Base-by-base conservation (phyloP, 1,140 invertebrate genomes). In the Holotrichia oblita region DNA sequence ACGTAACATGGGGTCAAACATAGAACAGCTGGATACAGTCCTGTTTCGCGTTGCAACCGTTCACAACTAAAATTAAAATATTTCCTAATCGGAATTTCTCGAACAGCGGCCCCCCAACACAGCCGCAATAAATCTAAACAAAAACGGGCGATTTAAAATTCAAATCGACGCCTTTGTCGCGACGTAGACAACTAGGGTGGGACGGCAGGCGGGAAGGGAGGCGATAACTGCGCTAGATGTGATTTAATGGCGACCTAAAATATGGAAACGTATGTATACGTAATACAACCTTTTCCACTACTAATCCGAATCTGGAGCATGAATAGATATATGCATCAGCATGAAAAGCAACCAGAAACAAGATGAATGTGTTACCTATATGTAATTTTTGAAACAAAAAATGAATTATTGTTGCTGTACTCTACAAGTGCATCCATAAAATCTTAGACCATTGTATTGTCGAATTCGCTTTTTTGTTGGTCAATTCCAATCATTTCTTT, bases 181-280 rank as follows among this genome's bases (percentile, higher is more conserved):
- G 48, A 55, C 12, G 14, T 7, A 55, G 12, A 17, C n/a, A 55
- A 17, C 14, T 17, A 17, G 12, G 48, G n/a, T 17, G 48, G 6
- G 14, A n/a, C 48, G 12, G 14, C 6, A 55, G 6, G 14, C 48
- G 14, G 48, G n/a, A 55, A 2, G 14, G 14, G 14, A 17, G 14
- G 48, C 6, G 48, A 17, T 55, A 34, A 55, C 48, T 6, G 48
- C 48, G 12, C 48, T n/a, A 17, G 48, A 55, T 55, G 1, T 34
- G 48, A 55, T 55, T 14, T 55, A 55, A 55, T 17, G 12, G n/a
- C 48, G 48, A 55, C 14, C 48, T 55, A 55, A 55, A 55, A 55
- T 55, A 55, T 55, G 48, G 48, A 55, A 55, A 55, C 48, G 48
- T 55, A 55, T 17, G 48, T 55, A 55, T 55, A 55, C 48, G 17